These are phyloP conservation scores for Oscheius sp. DNA, from an alignment of 1,140 invertebrate genomes.

Conservation along the genomic window DNA sequence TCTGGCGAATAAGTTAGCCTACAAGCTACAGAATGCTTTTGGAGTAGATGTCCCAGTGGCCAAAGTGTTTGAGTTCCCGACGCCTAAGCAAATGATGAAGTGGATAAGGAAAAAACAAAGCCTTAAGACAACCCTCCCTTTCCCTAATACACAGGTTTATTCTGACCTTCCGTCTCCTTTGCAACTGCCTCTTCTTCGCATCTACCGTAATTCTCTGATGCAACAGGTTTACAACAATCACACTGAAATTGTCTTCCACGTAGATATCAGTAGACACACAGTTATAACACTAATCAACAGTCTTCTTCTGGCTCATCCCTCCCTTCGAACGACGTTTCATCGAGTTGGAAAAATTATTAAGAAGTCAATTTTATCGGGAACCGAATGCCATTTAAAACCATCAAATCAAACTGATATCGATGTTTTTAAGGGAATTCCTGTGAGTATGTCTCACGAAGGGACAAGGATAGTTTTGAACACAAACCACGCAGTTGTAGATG, in stretches of 20 bases:
- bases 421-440: slow-evolving; percentile 11
- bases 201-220: slow-evolving; percentile 1
- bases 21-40: slow-evolving; percentile 11
- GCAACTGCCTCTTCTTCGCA: slow-evolving; percentile 17
- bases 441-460: neutral
- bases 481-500: slow-evolving; percentile 28
- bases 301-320: too few species aligned
- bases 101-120: too few species aligned
- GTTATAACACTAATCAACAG: too few species aligned
- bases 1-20: slow-evolving; percentile 21
- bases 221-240: neutral
- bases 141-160: too few species aligned
- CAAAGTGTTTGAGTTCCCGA: neutral
- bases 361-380: too few species aligned
- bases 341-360: too few species aligned
- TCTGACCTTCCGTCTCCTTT: neutral
- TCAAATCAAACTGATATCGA: too few species aligned
- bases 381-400: too few species aligned
- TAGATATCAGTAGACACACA: too few species aligned
- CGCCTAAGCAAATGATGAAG: neutral
- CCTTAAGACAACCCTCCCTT: too few species aligned
- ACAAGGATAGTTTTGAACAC: neutral
- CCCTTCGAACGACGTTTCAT: too few species aligned
- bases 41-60: neutral
- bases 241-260: too few species aligned